Base-by-base conservation (phyloP, 2,797 vertebrate species). In the Bovichtus diacanthus region DNA sequence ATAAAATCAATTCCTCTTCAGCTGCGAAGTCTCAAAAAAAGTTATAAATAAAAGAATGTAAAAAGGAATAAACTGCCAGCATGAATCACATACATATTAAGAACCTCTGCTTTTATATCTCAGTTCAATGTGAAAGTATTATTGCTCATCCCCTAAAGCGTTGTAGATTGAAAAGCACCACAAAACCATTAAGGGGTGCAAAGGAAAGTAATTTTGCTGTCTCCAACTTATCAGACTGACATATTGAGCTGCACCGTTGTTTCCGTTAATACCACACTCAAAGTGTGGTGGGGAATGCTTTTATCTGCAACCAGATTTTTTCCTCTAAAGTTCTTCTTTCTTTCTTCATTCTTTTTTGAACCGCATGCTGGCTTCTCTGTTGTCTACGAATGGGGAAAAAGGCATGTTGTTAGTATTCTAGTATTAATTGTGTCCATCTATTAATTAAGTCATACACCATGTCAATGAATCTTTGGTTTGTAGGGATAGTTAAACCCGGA, bases 101-200 rank as follows among this genome's bases (percentile, higher is more conserved):
- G 25, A 73, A 23, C 25, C 47, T 39, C 53, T 9, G 46, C 25
- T 58, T 44, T 66, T 59, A 41, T 60, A 51, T 21, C 39, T 67
- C 56, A 23, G 21, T 56, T 58, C 60, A 61, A 2, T 41, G 49
- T 44, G 25, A 59, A 74, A 43, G 62, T 53, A 51, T 64, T 70
- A 53, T 46, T 51, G 39, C 50, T 86, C 56, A 74, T 78, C 68
- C 65, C 71, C 61, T 2, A 56, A 66, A 78, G 76, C 71, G 71
- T 55, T 3, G 9, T 15, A 62, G 64, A 73, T 53, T 66, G 54
- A 70, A 75, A 59, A 63, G 49, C 49, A 49, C 13, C 36, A 68
- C 38, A 69, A 72, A 74, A 50, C 43, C 53, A 78, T 74, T 69
- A 54, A 64, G 23, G 27, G 12, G 15, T 78, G 63, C 50, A 76